Evolutionary conservation across 1,140 invertebrate species (phyloP), one percentile per base, ranked within the genome.

Genomic region (Bicyclus anynana): DNA sequence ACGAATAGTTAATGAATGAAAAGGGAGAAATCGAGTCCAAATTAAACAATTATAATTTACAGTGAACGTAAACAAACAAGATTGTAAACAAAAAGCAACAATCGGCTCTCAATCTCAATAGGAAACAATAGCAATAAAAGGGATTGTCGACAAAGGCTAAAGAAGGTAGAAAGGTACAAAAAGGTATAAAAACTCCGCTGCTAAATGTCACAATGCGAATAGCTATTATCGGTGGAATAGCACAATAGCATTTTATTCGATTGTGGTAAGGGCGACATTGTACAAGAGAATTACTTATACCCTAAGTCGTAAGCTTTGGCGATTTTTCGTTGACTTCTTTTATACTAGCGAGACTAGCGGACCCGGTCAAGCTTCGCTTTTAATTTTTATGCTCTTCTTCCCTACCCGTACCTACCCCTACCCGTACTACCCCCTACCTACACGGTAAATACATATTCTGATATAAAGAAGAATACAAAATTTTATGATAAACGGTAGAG

Each of bases 161-260:
- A 23, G 53, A 72, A 67, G 40, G 50, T 58, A 66, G 52, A 60
- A 72, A 63, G 40, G 62, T 56, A 68, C 17, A 71, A 65, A 62
- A 60, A 56, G 47, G 53, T 46, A 63, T 65, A 72, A 69, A 65
- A 66, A 44, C 67, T 33, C 44, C 44, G n/a, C 16, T 47, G 59
- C 59, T 68, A 59, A 63, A 65, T 64, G 61, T 44, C 60, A 76
- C 66, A 74, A 69, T 64, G 69, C 56, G 44, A 47, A 47, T 47
- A 26, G 44, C 44, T 47, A 47, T 57, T 49, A 65, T 63, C 63
- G 58, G 52, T 65, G 62, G 50, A 68, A 48, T 55, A 59, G 23
- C 23, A 77, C 72, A 77, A 77, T 70, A 29, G 61, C 49, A 65
- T 66, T 70, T 61, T 65, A 67, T 72, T 51, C 56, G 61, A 58